Evolutionary conservation across 2,113 vertebrate species (phyloP), one percentile per base, ranked within the genome.

Genomic region (Lagopus muta): DNA sequence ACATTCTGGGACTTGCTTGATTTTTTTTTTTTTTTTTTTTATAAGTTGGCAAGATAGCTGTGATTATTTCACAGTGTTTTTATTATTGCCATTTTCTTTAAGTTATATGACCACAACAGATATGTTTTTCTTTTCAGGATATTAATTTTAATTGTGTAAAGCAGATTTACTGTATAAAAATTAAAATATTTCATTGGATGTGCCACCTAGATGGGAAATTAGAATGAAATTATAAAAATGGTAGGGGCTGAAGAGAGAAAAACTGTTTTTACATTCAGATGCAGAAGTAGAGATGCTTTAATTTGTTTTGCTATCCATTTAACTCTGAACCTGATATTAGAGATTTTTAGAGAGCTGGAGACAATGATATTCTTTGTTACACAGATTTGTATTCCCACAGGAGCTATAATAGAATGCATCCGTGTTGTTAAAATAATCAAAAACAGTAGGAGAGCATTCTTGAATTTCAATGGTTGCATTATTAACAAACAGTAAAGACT

Each of bases 391-490:
- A 52, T 81, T 91, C 77, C 69, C 75, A 91, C 79, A 86, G 82
- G 82, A 93, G 72, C 85, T 91, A 61, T 69, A 92, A 89, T 85
- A 92, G 94, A 57, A 32, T 74, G n/a, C 18, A 89, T 91, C 89
- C 92, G 42, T 89, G 71, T 86, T 95, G 90, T 94, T 93, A 91
- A 94, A 93, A 87, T 86, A 94, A 95, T 95, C 95, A 89, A 92
- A 95, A 85, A 67, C 92, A 92, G 87, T 82, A 92, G 89, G 91
- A 82, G 50, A 73, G 67, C 11, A 4, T 95, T 89, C 71, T 74
- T 70, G 93, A 64, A 88, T 86, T 93, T 95, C 94, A 96, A 91
- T 89, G 72, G 85, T 60, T 67, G 32, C 78, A 83, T 94, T 96
- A 93, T 95, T 93, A 89, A 89, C 85, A 82, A 93, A 71, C 71